Percentiles rank a stretch among this genome's conserved stretches.
Evolutionary conservation across 2,113 vertebrate genomes (phyloP).

Genomic region (Ginglymostoma cirratum): DNA sequence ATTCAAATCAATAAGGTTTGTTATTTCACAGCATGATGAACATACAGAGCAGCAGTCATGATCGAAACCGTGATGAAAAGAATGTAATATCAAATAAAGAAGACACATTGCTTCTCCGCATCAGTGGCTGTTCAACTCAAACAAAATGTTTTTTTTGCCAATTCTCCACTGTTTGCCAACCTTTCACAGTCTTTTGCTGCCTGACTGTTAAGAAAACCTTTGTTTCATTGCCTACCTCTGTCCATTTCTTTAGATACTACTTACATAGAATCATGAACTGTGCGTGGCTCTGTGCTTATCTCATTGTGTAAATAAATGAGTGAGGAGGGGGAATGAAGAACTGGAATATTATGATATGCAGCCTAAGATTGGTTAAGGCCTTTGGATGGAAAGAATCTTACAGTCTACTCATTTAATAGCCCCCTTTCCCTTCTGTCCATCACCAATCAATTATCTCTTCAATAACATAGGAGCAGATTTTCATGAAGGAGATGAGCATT

Average conservation of each 20-base stretch:
- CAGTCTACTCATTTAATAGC: neutral
- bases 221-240: neutral
- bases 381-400: neutral
- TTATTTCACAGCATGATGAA: neutral
- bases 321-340: neutral
- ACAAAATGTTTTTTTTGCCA: slow-evolving; percentile 12
- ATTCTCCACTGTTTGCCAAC: neutral
- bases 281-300: neutral
- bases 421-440: neutral
- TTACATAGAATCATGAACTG: neutral
- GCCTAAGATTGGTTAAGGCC: neutral
- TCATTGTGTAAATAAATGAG: neutral
- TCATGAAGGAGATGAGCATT: neutral
- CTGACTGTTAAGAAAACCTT: neutral
- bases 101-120: neutral
- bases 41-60: neutral
- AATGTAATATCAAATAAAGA: neutral
- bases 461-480: neutral
- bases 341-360: neutral
- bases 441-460: too few species aligned
- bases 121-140: neutral
- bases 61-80: neutral
- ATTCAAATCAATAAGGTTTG: neutral
- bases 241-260: neutral
- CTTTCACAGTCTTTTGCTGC: neutral